Conservation (phyloP, 2,888 invertebrate species). For the Aricia artaxerxes region DNA sequence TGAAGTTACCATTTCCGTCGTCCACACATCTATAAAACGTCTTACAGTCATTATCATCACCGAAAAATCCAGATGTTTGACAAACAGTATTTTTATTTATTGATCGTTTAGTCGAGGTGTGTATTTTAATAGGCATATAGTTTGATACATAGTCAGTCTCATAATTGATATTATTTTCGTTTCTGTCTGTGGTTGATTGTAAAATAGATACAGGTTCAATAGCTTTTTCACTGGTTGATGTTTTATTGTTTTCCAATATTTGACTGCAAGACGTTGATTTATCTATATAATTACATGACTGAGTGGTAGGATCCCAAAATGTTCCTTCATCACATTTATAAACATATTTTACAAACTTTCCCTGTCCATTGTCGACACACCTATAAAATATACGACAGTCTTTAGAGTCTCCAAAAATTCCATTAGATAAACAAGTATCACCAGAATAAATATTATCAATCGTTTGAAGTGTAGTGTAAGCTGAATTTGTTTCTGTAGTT, state of each 20-base stretch:
- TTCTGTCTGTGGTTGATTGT: not conserved
- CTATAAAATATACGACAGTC: slow-evolving; percentile 1
- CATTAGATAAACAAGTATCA: slow-evolving; percentile 13
- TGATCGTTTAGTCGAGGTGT: slow-evolving; percentile 36
- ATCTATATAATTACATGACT: slow-evolving; percentile 26
- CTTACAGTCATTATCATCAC: slow-evolving; percentile 77
- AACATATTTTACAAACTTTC: slow-evolving; percentile 12
- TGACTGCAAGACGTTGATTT: slow-evolving; percentile 13
- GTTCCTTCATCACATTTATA: slow-evolving; percentile 26
- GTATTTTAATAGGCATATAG: slow-evolving; percentile 12
- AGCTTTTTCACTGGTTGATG: not conserved
- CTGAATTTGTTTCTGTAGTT: slow-evolving; percentile 1
- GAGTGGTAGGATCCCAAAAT: slow-evolving; percentile 31
- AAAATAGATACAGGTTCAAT: not conserved
- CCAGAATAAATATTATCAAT: slow-evolving; percentile 2
- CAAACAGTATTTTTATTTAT: slow-evolving; percentile 44
- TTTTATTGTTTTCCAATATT: not conserved
- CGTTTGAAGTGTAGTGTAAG: not conserved
- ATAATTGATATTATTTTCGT: not conserved
- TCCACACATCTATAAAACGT: slow-evolving; percentile 86
- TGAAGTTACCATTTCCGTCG: slow-evolving; percentile 67
- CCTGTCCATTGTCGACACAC: slow-evolving; percentile 18
- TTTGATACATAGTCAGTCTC: not conserved
- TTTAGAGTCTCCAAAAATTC: slow-evolving; percentile 17
- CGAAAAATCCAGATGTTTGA: slow-evolving; percentile 80